These are phyloP conservation scores for Lordiphosa fenestrarum DNA, from an alignment of 2,888 invertebrate genomes.

Conservation along the genomic window DNA sequence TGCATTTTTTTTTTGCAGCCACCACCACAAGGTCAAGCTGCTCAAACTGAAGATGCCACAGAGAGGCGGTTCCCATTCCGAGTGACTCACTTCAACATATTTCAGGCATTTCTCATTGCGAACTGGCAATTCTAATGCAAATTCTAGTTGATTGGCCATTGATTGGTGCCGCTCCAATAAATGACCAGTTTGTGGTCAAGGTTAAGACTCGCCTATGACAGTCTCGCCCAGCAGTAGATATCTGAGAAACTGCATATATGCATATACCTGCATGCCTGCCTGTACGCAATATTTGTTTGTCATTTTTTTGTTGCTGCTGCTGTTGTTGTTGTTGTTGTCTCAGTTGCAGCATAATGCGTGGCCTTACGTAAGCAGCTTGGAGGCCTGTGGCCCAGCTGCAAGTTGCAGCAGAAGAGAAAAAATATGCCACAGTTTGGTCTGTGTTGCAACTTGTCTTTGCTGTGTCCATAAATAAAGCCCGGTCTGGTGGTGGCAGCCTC, in stretches of 20 bases:
- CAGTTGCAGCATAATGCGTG: slow-evolving; percentile 32
- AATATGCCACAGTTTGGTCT: slow-evolving; percentile 27
- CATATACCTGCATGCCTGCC: background rate
- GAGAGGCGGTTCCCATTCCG: no score
- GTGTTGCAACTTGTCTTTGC: slow-evolving; percentile 61
- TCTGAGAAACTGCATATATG: slow-evolving; percentile 27
- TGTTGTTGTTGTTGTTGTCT: background rate
- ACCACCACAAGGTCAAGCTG: no score
- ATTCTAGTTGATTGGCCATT: no score
- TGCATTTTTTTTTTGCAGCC: no score
- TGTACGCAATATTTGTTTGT: slow-evolving; percentile 25
- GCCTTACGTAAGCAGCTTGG: slow-evolving; percentile 60
- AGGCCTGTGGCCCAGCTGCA: slow-evolving; percentile 38
- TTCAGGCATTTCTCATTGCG: no score
- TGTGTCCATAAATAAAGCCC: slow-evolving; percentile 38
- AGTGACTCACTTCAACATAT: no score
- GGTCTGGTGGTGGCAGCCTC: slow-evolving; percentile 8
- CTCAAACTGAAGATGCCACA: no score
- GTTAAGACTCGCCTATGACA: slow-evolving; percentile 37
- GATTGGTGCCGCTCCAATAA: no score
- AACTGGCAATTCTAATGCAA: no score
- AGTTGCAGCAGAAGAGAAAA: slow-evolving; percentile 36
- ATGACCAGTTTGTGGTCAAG: slow-evolving; percentile 17
- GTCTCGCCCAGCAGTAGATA: slow-evolving; percentile 11
- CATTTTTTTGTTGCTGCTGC: slow-evolving; percentile 4